phyloP scores from a whole-genome alignment of 2,113 vertebrate genomes.

The Heloderma charlesbogerti region DNA sequence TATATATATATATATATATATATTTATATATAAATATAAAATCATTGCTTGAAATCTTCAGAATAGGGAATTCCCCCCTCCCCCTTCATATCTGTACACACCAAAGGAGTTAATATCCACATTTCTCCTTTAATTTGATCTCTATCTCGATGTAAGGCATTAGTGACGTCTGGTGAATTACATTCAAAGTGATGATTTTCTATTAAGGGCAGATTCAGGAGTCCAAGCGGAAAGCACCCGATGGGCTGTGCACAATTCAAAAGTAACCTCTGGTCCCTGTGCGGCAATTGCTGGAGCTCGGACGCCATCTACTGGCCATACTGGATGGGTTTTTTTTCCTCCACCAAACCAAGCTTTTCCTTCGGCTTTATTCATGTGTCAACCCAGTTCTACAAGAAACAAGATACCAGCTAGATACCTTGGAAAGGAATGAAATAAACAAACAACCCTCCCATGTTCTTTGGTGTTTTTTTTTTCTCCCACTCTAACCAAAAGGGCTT shows the following conservation, averaged over 20 bases:
- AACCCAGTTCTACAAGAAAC: constrained; percentile 26
- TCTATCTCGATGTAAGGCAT: constrained; percentile 61
- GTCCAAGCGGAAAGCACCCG: background rate
- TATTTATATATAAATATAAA: background rate
- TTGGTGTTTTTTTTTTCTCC: constrained; percentile 70
- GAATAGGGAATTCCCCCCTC: background rate
- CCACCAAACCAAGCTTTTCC: constrained; percentile 9
- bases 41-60: background rate
- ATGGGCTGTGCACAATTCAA: background rate
- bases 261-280: background rate
- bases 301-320: constrained; percentile 75
- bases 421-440: constrained; percentile 46
- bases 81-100: background rate
- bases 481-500: constrained; percentile 18
- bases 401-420: constrained; percentile 63
- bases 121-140: constrained; percentile 17
- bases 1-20: background rate
- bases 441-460: background rate
- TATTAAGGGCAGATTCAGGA: constrained; percentile 30
- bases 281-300: constrained; percentile 58
- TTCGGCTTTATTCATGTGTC: background rate
- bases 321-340: constrained; percentile 6
- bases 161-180: constrained; percentile 61
- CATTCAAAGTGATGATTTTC: constrained; percentile 64
- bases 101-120: constrained; percentile 23